Conservation (phyloP, 2,888 invertebrate genomes). For the Tineola bisselliella region DNA sequence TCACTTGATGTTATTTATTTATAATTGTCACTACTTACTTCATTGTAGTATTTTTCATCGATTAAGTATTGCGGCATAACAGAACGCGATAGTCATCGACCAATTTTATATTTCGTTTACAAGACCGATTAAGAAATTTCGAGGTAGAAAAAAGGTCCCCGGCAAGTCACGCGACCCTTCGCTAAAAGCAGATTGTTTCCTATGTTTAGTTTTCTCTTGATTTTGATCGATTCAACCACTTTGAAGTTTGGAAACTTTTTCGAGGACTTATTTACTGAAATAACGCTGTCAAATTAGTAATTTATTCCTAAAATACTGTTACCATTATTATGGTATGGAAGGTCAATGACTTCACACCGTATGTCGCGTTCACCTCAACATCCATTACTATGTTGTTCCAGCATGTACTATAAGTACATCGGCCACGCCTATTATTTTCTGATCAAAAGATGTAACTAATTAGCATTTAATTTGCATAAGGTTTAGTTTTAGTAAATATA, state of each 20-base stretch:
- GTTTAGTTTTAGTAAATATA: no score
- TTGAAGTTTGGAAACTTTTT: neutral
- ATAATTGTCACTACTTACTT: no score
- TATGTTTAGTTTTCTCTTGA: conserved; percentile 6
- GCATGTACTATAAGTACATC: no score
- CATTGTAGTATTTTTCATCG: neutral
- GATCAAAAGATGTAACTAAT: no score
- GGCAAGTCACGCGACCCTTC: conserved; percentile 3
- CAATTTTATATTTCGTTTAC: conserved; percentile 8
- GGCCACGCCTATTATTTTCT: no score
- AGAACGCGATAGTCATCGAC: conserved; percentile 9
- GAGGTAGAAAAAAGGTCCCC: conserved; percentile 7
- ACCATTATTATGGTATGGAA: no score
- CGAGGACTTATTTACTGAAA: neutral
- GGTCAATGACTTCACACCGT: no score
- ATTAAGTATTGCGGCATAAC: neutral
- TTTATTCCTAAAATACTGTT: no score
- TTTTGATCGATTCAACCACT: neutral
- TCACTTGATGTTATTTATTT: no score
- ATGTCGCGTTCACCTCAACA: no score
- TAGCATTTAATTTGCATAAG: no score
- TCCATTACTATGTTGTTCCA: no score
- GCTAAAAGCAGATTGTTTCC: neutral
- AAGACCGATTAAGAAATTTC: conserved; percentile 13
- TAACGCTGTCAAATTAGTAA: neutral